phyloP scores from a whole-genome alignment of 2,113 vertebrate species.

The Corythaeola cristata region DNA sequence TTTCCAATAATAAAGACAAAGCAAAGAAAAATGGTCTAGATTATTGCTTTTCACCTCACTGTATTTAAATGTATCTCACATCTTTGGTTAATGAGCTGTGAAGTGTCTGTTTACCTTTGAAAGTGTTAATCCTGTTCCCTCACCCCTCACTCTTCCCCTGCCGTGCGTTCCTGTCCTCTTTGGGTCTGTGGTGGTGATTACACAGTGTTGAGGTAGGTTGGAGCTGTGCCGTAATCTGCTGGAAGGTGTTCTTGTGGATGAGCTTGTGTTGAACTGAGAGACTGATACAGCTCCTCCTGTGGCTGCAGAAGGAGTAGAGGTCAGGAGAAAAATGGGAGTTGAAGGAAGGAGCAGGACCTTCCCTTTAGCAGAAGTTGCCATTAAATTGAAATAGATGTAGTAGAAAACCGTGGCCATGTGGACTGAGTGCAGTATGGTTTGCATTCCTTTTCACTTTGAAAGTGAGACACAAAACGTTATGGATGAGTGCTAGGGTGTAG shows the following conservation, averaged over 20 bases:
- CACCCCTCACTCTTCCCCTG: neutral
- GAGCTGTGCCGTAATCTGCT: neutral
- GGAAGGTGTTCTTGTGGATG: neutral
- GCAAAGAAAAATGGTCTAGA: neutral
- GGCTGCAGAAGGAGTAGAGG: neutral
- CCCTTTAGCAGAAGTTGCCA: neutral
- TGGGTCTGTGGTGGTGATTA: accelerated
- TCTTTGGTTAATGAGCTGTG: neutral
- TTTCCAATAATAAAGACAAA: neutral
- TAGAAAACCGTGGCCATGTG: neutral
- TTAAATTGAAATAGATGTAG: neutral
- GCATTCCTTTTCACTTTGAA: neutral
- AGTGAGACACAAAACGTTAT: neutral
- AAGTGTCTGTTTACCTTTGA: neutral
- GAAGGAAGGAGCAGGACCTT: neutral
- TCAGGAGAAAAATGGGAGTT: neutral
- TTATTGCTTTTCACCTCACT: neutral
- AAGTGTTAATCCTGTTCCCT: neutral
- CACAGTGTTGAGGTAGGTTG: neutral
- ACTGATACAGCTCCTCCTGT: neutral
- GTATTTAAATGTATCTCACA: neutral
- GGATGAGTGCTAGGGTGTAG: neutral
- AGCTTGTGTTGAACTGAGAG: neutral
- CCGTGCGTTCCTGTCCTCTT: neutral
- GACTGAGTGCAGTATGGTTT: neutral